Evolutionary conservation across 1,140 invertebrate species (phyloP), one percentile per base, ranked within the genome.

Genomic region (Acyrthosiphon pisum): DNA sequence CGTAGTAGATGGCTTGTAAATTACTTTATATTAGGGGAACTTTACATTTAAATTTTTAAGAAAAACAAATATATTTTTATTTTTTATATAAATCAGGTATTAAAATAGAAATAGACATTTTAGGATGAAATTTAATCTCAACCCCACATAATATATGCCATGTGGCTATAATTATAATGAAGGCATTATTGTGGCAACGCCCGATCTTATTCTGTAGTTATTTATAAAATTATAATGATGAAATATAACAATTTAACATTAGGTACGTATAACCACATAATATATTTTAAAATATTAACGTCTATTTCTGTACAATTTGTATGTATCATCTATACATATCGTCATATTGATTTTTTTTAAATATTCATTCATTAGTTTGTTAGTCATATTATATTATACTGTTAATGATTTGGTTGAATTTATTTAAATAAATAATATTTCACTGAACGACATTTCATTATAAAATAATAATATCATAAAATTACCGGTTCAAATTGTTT

Each of bases 41-140:
- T 23, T 35, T 11, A 84, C 37, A 84, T 84, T 84, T 14, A 83
- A 20, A 83, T 37, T 83, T 83, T 83, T 20, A 37, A 83, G 76
- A 37, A 76, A 76, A n/a, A 20, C 22, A 76, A 35, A 76, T 76
- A n/a, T n/a, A 68, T 68, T n/a, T 68, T 68, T 68, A n/a, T 68
- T 68, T n/a, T 76, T n/a, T 76, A 76, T 76, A 76, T 76, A 76
- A n/a, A 35, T 76, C 60, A 76, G 60, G 60, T 76, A 76, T 76
- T 76, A 76, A 76, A 76, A 76, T 76, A 76, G 60, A 76, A 76
- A 35, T 76, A n/a, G 14, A 30, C 60, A 76, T n/a, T 76, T 76
- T 76, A 20, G 60, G 14, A 76, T 76, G 60, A 76, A 30, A 76
- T 76, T 76, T 76, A 76, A 76, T 76, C 60, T 35, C 60, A n/a